Percentiles rank a stretch among this genome's conserved stretches.
Evolutionary conservation across 2,888 invertebrate species (phyloP).

Genomic region (Dione juno): DNA sequence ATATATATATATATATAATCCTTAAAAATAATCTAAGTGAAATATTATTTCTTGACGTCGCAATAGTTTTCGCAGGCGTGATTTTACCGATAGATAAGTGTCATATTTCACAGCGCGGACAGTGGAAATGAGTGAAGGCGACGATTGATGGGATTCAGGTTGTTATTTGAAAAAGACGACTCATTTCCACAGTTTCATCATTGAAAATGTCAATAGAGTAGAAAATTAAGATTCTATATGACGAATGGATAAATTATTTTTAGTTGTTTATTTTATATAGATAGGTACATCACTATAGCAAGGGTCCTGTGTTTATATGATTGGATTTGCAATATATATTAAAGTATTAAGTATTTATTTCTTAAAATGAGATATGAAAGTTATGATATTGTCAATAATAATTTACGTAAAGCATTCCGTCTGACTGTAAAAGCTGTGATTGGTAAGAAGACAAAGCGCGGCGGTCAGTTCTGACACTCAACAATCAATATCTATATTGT

Average conservation of each 20-base stretch:
- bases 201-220: slow-evolving; percentile 79
- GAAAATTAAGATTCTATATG: slow-evolving; percentile 82
- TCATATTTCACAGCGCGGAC: slow-evolving; percentile 76
- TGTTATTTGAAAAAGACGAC: slow-evolving; percentile 82
- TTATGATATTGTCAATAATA: too few relatives aligned
- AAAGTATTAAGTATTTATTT: too few relatives aligned
- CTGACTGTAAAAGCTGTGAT: too few relatives aligned
- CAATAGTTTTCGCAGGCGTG: slow-evolving; percentile 76
- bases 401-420: too few relatives aligned
- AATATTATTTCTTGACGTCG: slow-evolving; percentile 72
- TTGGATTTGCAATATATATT: too few relatives aligned
- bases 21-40: slow-evolving; percentile 80
- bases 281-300: too few relatives aligned
- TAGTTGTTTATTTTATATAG: not conserved
- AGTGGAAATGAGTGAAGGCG: slow-evolving; percentile 76
- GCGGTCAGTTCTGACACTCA: too few relatives aligned
- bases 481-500: too few relatives aligned
- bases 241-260: slow-evolving; percentile 50
- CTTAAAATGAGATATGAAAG: too few relatives aligned
- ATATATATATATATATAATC: too few relatives aligned
- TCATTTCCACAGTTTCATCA: slow-evolving; percentile 78
- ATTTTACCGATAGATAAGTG: slow-evolving; percentile 75
- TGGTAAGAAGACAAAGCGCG: too few relatives aligned
- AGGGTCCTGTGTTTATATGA: too few relatives aligned
- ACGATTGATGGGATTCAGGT: slow-evolving; percentile 77